Conservation (phyloP, 2,888 invertebrate genomes). For the Tortrix viridana region DNA sequence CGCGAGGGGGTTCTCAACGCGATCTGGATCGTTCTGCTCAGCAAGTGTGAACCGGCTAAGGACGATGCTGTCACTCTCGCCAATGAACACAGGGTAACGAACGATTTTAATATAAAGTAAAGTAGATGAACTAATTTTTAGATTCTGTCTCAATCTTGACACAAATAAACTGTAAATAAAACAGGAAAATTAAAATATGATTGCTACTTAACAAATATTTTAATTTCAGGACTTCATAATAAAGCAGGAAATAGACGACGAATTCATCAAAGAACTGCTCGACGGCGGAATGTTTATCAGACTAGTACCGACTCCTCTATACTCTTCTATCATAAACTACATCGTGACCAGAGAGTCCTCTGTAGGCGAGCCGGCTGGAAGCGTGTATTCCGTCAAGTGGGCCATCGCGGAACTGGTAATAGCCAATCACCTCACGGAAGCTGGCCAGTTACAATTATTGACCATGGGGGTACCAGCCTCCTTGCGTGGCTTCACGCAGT, state of each 20-base stretch:
- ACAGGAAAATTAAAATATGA: not conserved
- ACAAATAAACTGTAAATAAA: too few relatives aligned
- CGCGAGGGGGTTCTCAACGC: constrained; percentile 53
- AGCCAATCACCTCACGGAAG: constrained; percentile 66
- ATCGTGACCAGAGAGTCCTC: constrained; percentile 54
- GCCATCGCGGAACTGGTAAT: constrained; percentile 59
- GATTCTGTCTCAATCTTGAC: too few relatives aligned
- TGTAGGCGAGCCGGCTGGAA: constrained; percentile 41
- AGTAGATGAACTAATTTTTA: too few relatives aligned
- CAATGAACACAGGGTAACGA: constrained; percentile 56
- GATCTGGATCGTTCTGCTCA: constrained; percentile 68
- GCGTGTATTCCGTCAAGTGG: constrained; percentile 60
- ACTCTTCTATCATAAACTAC: constrained; percentile 60
- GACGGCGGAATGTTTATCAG: constrained; percentile 66
- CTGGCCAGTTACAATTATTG: constrained; percentile 67
- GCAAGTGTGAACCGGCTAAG: constrained; percentile 54
- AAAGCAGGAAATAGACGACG: constrained; percentile 61
- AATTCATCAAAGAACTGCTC: constrained; percentile 66
- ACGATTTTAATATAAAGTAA: too few relatives aligned
- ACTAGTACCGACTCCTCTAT: constrained; percentile 66
- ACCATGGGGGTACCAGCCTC: constrained; percentile 61
- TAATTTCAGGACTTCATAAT: constrained; percentile 59
- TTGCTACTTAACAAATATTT: constrained; percentile 8
- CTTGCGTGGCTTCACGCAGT: constrained; percentile 68
- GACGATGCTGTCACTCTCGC: constrained; percentile 54